Percentiles rank a stretch among this genome's conserved stretches.
phyloP scores from a whole-genome alignment of 2,797 vertebrate species.

The Tarsius wallacei region DNA sequence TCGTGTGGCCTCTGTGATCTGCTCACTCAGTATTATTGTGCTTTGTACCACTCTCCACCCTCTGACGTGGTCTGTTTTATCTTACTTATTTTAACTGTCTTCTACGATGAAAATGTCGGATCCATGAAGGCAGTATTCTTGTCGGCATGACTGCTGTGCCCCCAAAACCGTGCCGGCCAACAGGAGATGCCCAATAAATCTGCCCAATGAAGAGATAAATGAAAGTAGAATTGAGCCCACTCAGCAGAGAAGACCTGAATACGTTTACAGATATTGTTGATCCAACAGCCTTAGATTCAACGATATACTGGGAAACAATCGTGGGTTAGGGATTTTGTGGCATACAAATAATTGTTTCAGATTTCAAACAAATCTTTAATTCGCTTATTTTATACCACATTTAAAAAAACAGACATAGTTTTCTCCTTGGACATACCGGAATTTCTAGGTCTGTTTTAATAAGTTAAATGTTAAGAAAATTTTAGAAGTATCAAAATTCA shows the following conservation, averaged over 20 bases:
- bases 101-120: background rate
- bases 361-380: background rate
- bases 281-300: background rate
- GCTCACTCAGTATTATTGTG: no score
- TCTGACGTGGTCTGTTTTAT: background rate
- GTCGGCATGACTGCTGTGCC: background rate
- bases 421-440: background rate
- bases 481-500: background rate
- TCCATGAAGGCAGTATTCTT: background rate
- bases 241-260: background rate
- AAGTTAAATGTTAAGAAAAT: background rate
- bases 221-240: no score
- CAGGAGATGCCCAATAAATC: background rate
- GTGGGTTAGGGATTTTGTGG: background rate
- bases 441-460: background rate
- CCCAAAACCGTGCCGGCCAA: background rate
- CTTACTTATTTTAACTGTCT: background rate
- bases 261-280: background rate
- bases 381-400: background rate
- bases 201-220: background rate
- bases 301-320: background rate
- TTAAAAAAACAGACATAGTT: background rate
- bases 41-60: background rate
- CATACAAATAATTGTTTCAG: background rate
- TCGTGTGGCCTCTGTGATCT: no score